Base-by-base conservation (phyloP, 2,113 vertebrate species). In the Heliornis fulica region DNA sequence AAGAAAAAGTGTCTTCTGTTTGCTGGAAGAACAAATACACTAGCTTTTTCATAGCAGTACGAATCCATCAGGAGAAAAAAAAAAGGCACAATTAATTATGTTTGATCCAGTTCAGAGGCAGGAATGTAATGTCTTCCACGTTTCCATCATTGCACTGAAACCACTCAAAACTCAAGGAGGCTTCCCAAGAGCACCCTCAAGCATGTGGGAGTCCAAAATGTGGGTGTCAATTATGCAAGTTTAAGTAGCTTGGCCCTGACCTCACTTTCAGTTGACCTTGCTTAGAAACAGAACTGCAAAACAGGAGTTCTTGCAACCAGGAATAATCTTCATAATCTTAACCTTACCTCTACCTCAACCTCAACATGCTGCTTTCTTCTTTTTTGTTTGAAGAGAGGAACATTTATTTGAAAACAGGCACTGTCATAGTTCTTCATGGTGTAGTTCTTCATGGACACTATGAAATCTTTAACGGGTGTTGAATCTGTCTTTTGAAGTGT, bases 1-100 rank as follows among this genome's bases (percentile, higher is more conserved):
- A 95, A 95, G 94, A 95, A 65, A 48, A 76, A 94, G 65, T 45
- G 26, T 63, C 50, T 75, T 87, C 36, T 74, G 72, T 92, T 92
- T 90, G 60, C 83, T 93, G 41, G 60, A 83, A 86, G 82, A 93
- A 78, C 71, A 90, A 93, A 94, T 41, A 38, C n/a, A 8, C 60
- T 71, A 69, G 57, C n/a, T 92, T 95, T 93, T 95, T 93, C 56
- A 38, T 6, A 61, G 83, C 51, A 70, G 56, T 57, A 10, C 48
- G 69, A 80, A 87, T 93, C 40, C 45, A 64, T 60, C 40, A 83
- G 83, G 69, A 94, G 59, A 68, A 96, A 92, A 90, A 84, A 68
- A 96, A 92, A 90, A 84, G 19, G 28, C 6, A 13, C 60, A 63
- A 82, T 92, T 83, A 95, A 88, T 86, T 86, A 75, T 0, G 2